Conservation (phyloP, 2,113 vertebrate genomes). For the Peromyscus polionotus region DNA sequence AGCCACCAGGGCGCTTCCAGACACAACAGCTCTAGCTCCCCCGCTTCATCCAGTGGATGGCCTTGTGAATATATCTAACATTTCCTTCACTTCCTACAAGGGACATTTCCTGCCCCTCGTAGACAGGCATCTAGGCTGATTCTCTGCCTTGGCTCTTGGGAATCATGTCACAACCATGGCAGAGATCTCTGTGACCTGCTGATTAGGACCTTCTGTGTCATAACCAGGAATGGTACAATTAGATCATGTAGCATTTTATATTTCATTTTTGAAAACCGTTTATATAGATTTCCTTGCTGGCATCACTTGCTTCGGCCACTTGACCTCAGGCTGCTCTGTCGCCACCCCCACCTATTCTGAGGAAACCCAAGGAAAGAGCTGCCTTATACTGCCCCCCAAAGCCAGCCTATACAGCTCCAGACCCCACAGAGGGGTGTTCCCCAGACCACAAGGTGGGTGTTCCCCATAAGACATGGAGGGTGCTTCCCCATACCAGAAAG, state of each 20-base stretch:
- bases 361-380: not conserved
- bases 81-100: not conserved
- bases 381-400: not conserved
- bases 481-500: not conserved
- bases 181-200: not conserved
- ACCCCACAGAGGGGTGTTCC: not conserved
- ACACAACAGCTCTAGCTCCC: not conserved
- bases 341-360: no score
- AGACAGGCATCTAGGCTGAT: not conserved
- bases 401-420: not conserved
- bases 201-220: no score
- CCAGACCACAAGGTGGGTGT: not conserved
- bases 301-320: rapidly evolving
- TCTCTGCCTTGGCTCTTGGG: no score
- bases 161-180: not conserved
- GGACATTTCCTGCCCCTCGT: not conserved
- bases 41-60: no score
- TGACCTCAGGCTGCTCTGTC: no score
- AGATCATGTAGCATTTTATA: no score
- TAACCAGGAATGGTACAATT: not conserved
- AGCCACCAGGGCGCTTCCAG: rapidly evolving
- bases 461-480: not conserved
- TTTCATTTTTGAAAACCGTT: not conserved
- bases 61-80: not conserved
- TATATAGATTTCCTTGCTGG: not conserved